Percentiles rank a stretch among this genome's conserved stretches.
These are phyloP conservation scores for Polyploca ridens DNA, from an alignment of 2,888 invertebrate species.

Conservation along the genomic window DNA sequence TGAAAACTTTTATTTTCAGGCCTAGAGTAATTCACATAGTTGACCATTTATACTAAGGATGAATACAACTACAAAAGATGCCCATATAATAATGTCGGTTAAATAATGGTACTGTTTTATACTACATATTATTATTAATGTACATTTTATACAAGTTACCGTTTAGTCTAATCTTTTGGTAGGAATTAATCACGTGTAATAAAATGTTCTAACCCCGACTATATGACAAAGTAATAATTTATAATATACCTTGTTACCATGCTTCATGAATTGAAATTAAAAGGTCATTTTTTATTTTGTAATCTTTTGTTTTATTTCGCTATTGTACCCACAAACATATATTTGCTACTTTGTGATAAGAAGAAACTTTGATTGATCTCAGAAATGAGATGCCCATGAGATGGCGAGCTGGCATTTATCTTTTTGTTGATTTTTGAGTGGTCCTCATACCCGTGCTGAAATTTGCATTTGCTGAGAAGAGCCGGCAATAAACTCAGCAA, in stretches of 20 bases:
- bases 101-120: constrained; percentile 79
- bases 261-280: constrained; percentile 82
- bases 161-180: constrained; percentile 80
- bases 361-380: too few relatives aligned
- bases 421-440: too few relatives aligned
- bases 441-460: too few relatives aligned
- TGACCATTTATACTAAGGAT: constrained; percentile 71
- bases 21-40: constrained; percentile 72
- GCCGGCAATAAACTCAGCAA: too few relatives aligned
- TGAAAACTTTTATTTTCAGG: constrained; percentile 68
- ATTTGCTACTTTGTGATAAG: too few relatives aligned
- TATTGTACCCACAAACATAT: neutral
- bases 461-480: too few relatives aligned
- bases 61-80: constrained; percentile 70
- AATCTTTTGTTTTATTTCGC: constrained; percentile 61
- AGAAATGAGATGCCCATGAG: too few relatives aligned
- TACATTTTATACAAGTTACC: constrained; percentile 84
- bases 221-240: constrained; percentile 76
- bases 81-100: constrained; percentile 57
- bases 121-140: constrained; percentile 68
- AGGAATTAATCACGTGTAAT: constrained; percentile 75
- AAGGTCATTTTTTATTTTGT: constrained; percentile 84
- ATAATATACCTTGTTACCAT: constrained; percentile 83
- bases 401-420: too few relatives aligned
- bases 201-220: constrained; percentile 77